Conservation (phyloP, 2,888 invertebrate species). For the Tenodera sinensis region DNA sequence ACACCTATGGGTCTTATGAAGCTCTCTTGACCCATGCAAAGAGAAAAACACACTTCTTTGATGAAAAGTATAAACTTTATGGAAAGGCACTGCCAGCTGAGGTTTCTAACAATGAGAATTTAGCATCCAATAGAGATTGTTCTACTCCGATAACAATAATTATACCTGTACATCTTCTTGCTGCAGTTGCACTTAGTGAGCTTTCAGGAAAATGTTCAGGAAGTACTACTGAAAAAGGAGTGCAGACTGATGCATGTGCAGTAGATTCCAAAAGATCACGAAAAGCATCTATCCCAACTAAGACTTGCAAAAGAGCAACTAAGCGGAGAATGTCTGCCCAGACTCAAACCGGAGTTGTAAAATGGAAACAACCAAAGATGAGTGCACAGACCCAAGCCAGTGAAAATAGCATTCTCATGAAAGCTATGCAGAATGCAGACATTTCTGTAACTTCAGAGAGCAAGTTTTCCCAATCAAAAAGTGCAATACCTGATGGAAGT, state of each 20-base stretch:
- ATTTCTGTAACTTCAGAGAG: constrained; percentile 24
- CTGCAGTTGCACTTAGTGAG: constrained; percentile 36
- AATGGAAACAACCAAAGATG: constrained; percentile 32
- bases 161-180: constrained; percentile 29
- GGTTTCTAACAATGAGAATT: neutral
- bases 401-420: constrained; percentile 39
- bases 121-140: neutral
- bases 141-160: constrained; percentile 7
- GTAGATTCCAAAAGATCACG: constrained; percentile 16
- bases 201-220: constrained; percentile 27
- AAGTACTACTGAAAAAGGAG: constrained; percentile 12
- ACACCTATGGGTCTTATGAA: constrained; percentile 53
- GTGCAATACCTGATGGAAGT: constrained; percentile 5
- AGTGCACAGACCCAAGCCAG: constrained; percentile 47
- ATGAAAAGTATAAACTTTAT: constrained; percentile 21
- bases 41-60: constrained; percentile 49
- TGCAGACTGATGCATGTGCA: constrained; percentile 20
- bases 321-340: constrained; percentile 38
- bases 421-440: constrained; percentile 34
- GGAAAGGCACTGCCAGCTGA: constrained; percentile 15
- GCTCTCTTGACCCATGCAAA: constrained; percentile 58
- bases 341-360: constrained; percentile 39
- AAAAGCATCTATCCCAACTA: constrained; percentile 15
- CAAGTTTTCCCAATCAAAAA: constrained; percentile 12
- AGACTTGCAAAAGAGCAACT: constrained; percentile 31